Percentiles rank a stretch among this genome's conserved stretches.
Conservation (phyloP, 2,113 vertebrate genomes). For the Bubalus kerabau region DNA sequence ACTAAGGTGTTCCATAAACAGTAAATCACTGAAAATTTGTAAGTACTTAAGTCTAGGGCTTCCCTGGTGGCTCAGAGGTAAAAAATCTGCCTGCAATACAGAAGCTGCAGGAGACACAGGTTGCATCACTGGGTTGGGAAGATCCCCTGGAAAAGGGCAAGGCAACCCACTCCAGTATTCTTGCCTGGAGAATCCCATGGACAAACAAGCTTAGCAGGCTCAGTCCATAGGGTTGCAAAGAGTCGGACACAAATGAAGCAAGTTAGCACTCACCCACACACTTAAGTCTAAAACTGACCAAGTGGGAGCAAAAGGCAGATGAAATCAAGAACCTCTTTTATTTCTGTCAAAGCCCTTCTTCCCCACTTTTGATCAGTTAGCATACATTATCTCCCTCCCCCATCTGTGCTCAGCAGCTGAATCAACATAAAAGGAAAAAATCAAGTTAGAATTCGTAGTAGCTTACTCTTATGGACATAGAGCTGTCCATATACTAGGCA, state of each 20-base stretch:
- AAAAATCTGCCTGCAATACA: not conserved
- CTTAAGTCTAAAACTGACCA: not conserved
- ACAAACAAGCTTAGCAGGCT: not conserved
- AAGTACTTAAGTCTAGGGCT: not conserved
- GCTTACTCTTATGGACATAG: too few species aligned
- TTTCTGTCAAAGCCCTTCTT: not conserved
- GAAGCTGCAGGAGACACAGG: not conserved
- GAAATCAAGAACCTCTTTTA: not conserved
- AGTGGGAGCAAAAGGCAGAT: not conserved
- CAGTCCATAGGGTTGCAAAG: not conserved
- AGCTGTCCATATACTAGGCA: too few species aligned
- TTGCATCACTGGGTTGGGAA: not conserved
- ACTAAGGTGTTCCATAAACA: not conserved
- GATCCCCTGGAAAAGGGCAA: not conserved
- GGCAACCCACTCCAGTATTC: not conserved
- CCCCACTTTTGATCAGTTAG: not conserved
- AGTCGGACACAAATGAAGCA: not conserved
- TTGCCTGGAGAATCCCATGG: not conserved
- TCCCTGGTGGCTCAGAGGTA: not conserved
- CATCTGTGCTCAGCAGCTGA: not conserved
- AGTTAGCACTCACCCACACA: not conserved
- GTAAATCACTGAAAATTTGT: not conserved
- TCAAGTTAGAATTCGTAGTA: not conserved
- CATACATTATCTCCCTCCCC: not conserved
- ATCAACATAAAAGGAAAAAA: not conserved